A percentile compares a stretch with the other conserved stretches of the same genome.
These are phyloP conservation scores for Tenebrosternarchus preto DNA, from an alignment of 2,113 vertebrate species.

Conservation along the genomic window DNA sequence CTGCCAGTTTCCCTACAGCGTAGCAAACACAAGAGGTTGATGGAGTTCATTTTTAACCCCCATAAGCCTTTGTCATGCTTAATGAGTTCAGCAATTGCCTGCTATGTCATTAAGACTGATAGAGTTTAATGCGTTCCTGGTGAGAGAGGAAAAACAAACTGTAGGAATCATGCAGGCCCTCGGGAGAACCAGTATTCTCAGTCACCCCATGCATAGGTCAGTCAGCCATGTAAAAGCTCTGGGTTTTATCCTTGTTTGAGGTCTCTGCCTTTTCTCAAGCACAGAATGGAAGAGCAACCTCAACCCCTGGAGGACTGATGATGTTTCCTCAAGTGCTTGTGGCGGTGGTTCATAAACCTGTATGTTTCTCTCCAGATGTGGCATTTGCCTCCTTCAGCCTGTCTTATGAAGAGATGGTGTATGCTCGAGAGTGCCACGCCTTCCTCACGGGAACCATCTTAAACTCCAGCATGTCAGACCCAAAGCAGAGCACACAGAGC, in stretches of 20 bases:
- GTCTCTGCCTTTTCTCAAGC: conserved; percentile 23
- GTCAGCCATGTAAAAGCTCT: not conserved
- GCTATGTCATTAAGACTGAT: conserved; percentile 20
- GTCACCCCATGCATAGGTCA: conserved; percentile 20
- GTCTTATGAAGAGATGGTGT: conserved; percentile 71
- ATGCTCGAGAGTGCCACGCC: conserved; percentile 65
- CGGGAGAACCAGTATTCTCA: not conserved
- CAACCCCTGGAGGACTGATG: not conserved
- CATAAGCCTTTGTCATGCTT: not conserved
- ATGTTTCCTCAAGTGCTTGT: conserved; percentile 9
- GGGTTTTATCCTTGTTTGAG: conserved; percentile 18
- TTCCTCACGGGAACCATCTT: conserved; percentile 71
- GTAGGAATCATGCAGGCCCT: not conserved
- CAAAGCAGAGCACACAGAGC: conserved; percentile 61
- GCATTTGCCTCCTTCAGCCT: conserved; percentile 68
- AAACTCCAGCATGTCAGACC: conserved; percentile 67
- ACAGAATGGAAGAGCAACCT: not conserved
- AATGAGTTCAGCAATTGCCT: not conserved
- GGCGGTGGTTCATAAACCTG: conserved; percentile 3
- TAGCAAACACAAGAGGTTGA: conserved; percentile 7
- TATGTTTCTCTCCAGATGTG: conserved; percentile 53
- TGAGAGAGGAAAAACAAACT: conserved; percentile 28
- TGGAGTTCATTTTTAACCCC: not conserved
- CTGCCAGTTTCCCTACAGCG: not conserved
- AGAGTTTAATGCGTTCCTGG: conserved; percentile 25